These are phyloP conservation scores for Furcula furcula DNA, from an alignment of 2,888 invertebrate genomes.

Conservation along the genomic window DNA sequence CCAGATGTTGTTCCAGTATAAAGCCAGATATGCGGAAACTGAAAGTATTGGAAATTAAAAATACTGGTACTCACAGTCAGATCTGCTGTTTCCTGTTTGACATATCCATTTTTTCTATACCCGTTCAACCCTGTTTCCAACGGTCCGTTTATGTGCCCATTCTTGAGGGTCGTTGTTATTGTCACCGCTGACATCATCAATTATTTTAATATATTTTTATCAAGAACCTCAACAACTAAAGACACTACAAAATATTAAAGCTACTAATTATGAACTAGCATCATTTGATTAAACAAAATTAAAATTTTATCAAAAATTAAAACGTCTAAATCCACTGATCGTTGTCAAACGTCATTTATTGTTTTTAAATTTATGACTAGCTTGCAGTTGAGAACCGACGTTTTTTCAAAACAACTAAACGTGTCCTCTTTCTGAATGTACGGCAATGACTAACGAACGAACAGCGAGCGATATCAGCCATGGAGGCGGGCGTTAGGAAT, in stretches of 20 bases:
- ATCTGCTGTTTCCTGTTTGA: constrained; percentile 50
- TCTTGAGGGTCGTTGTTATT: constrained; percentile 65
- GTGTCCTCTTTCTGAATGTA: constrained; percentile 36
- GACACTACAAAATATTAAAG: constrained; percentile 17
- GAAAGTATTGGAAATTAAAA: constrained; percentile 2
- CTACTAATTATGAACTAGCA: constrained; percentile 24
- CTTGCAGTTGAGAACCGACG: constrained; percentile 20
- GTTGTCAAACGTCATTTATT: constrained; percentile 21
- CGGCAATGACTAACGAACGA: constrained; percentile 45
- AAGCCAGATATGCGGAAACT: constrained; percentile 4
- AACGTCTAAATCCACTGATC: constrained; percentile 24
- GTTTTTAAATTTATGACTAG: constrained; percentile 22
- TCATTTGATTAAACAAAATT: constrained; percentile 7
- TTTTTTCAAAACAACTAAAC: constrained; percentile 25
- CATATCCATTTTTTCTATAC: constrained; percentile 67
- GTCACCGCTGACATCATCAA: constrained; percentile 67
- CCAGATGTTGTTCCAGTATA: too few species aligned
- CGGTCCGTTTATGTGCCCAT: constrained; percentile 62
- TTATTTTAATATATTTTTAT: constrained; percentile 23
- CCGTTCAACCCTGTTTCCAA: constrained; percentile 59
- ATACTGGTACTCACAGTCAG: constrained; percentile 48
- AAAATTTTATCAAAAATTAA: constrained; percentile 13
- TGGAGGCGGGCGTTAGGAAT: constrained; percentile 50
- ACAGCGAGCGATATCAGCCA: constrained; percentile 27
- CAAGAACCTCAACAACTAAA: constrained; percentile 13